Base-by-base conservation (phyloP, 2,797 vertebrate genomes). In the Spinibarbus caldwelli region DNA sequence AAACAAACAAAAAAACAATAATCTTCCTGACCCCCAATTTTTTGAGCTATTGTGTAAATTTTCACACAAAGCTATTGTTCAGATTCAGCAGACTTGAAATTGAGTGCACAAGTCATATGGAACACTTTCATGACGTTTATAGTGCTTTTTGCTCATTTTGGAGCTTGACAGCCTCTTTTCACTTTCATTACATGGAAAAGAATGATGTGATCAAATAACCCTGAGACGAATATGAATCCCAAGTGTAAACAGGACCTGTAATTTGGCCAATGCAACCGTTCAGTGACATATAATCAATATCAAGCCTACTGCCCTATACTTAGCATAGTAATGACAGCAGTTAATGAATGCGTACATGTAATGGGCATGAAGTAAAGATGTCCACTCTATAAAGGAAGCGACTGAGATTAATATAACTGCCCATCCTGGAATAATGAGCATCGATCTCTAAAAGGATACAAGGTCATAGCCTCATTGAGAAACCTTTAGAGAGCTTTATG, bases 371-470 rank as follows among this genome's bases (percentile, higher is more conserved):
- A 54, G 47, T 70, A 43, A 71, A 72, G 68, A 59, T 81, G 66
- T 26, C 36, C 34, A 81, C 66, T 82, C n/a, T 8, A 71, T 45
- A 82, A 73, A 73, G 41, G 12, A 72, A 29, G 47, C 2, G 1
- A 17, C 21, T 11, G 4, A 70, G 80, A 82, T 73, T 82, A 82
- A 73, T 73, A 59, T 9, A 73, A 71, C 68, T 23, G 21, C 8
- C 41, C 12, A 62, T 82, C 26, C 36, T 43, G 41, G 29, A 73
- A 43, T 73, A 47, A 82, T 8, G 12, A 62, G 38, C 29, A 82
- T 73, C 54, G 21, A 62, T 64, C 54, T 73, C 11, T 45, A 72
- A 73, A 82, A 45, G n/a, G 19, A 72, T 23, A 59, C 17, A 31
- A 15, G 34, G 47, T 45, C 29, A 47, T 47, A 26, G 41, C 41